Conservation (phyloP, 1,140 invertebrate genomes). For the Sminthurides bifidus region DNA sequence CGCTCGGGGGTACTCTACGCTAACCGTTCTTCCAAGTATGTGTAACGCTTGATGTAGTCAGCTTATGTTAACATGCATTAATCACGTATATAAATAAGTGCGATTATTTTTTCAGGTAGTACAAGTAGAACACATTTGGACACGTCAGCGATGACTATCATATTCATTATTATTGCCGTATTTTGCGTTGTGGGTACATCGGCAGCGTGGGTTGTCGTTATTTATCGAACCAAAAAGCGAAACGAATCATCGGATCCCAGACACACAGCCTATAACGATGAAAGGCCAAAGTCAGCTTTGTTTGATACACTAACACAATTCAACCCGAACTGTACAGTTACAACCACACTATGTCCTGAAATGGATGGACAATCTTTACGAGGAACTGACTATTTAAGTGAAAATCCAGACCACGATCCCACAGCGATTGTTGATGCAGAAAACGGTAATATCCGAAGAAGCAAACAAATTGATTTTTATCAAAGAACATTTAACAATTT, state of each 20-base stretch:
- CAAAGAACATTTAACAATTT: background rate
- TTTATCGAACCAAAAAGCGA: conserved; percentile 67
- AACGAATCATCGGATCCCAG: conserved; percentile 21
- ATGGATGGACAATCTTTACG: conserved; percentile 22
- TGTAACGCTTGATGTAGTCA: background rate
- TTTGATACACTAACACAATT: conserved; percentile 6
- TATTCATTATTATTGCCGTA: conserved; percentile 40
- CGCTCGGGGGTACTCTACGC: conserved; percentile 41
- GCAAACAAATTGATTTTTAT: background rate
- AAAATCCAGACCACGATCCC: conserved; percentile 15
- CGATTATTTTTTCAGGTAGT: background rate
- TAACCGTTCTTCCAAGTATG: conserved; percentile 46
- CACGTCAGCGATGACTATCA: conserved; percentile 24
- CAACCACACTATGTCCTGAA: conserved; percentile 18
- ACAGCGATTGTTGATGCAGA: conserved; percentile 11
- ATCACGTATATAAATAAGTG: background rate
- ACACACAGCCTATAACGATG: conserved; percentile 15
- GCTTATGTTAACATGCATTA: background rate
- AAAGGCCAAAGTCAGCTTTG: conserved; percentile 9
- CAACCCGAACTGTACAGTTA: conserved; percentile 1
- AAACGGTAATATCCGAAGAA: conserved; percentile 14
- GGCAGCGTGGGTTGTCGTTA: conserved; percentile 80
- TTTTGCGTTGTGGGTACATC: conserved; percentile 81
- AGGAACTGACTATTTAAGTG: conserved; percentile 27
- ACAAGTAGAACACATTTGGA: conserved; percentile 9